Conservation (phyloP, 2,113 vertebrate species). For the Zosterops japonicus region DNA sequence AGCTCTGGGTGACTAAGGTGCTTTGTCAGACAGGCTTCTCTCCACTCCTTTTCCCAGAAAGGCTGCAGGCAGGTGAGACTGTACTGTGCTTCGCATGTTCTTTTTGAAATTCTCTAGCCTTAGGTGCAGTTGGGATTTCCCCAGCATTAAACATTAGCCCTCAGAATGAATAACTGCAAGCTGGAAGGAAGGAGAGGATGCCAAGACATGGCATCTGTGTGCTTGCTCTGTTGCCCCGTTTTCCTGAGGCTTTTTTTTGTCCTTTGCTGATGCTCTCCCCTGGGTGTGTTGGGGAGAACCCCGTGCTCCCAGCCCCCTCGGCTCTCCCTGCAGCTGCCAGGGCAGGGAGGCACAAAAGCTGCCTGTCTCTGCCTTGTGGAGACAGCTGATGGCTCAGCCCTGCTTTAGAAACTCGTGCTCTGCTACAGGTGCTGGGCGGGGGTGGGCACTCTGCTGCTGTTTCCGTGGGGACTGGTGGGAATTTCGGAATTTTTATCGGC, state of each 20-base stretch:
- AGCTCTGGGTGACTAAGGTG: not conserved
- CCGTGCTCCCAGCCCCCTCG: not conserved
- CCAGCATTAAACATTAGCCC: not conserved
- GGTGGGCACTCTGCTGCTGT: not conserved
- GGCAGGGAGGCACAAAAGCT: conserved; percentile 31
- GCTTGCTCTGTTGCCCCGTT: not conserved
- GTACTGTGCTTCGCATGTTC: not conserved
- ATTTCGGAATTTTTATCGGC: not conserved
- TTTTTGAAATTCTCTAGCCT: not conserved
- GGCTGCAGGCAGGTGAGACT: not conserved
- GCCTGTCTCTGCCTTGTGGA: not conserved
- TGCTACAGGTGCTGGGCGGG: conserved; percentile 13
- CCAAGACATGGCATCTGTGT: not conserved
- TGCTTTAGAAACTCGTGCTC: not conserved
- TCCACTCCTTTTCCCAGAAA: not conserved
- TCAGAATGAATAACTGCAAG: not conserved
- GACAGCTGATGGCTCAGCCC: conserved; percentile 33
- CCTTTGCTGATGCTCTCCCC: not conserved
- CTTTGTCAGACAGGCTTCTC: not conserved
- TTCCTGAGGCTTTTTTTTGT: not conserved
- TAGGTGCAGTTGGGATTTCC: not conserved
- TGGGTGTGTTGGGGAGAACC: not conserved
- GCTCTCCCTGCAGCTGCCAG: conserved; percentile 35
- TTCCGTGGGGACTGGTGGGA: not conserved
- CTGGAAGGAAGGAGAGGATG: not conserved